A percentile compares a stretch with the other conserved stretches of the same genome.
Conservation (phyloP, 2,113 vertebrate genomes). For the Pelodiscus sinensis region DNA sequence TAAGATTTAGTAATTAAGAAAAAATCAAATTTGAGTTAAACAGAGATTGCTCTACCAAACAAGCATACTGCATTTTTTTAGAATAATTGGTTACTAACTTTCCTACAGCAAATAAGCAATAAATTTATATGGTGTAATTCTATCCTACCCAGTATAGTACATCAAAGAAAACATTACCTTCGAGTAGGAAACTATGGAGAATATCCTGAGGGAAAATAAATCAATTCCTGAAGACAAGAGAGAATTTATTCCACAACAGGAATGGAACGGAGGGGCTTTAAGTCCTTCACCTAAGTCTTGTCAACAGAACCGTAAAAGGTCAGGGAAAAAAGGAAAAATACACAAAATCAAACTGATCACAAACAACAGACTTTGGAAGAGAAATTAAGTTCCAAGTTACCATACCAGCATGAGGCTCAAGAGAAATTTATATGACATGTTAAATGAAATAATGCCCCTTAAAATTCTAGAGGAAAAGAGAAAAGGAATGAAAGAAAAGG, state of each 20-base stretch:
- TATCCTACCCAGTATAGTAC: background rate
- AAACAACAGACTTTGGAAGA: background rate
- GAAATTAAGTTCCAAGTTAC: background rate
- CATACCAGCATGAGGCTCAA: background rate
- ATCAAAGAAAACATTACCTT: background rate
- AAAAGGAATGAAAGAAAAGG: background rate
- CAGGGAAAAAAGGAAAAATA: background rate
- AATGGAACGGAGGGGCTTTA: background rate
- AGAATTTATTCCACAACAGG: background rate
- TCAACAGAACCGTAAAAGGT: background rate
- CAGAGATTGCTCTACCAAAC: background rate
- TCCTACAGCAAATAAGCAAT: background rate
- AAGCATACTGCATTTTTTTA: constrained; percentile 8
- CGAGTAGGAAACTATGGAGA: background rate
- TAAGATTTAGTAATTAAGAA: background rate
- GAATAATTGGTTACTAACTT: background rate
- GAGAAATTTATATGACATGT: background rate
- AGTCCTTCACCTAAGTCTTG: background rate
- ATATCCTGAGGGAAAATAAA: background rate
- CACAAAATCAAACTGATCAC: background rate
- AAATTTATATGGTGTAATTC: background rate
- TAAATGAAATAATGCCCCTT: background rate
- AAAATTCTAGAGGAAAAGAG: background rate
- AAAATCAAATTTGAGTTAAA: background rate
- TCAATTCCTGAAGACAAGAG: background rate